These are phyloP conservation scores for Phocides pigmalion DNA, from an alignment of 1,140 invertebrate species.

Conservation along the genomic window DNA sequence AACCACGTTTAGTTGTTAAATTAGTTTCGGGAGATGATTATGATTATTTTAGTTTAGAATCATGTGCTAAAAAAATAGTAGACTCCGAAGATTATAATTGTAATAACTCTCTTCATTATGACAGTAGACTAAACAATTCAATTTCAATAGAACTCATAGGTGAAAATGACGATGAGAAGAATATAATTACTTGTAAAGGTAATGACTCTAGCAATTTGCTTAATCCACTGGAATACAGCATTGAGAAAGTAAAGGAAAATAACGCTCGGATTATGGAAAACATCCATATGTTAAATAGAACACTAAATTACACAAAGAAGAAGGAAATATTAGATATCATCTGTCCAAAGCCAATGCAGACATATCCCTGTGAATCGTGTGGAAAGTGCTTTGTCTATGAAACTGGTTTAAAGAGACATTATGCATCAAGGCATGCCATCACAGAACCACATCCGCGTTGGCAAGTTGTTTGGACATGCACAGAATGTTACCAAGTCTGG, in stretches of 20 bases:
- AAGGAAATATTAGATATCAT: constrained; percentile 67
- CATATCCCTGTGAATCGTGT: constrained; percentile 67
- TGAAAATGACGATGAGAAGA: constrained; percentile 11
- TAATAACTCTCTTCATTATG: constrained; percentile 8
- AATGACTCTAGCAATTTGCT: constrained; percentile 26
- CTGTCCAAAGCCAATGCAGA: constrained; percentile 57
- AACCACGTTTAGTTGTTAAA: constrained; percentile 67
- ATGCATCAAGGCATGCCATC: constrained; percentile 57
- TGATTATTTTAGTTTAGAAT: constrained; percentile 63
- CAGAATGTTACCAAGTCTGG: constrained; percentile 78
- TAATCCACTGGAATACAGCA: constrained; percentile 70
- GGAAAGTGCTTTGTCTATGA: constrained; percentile 77
- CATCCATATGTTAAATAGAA: constrained; percentile 75
- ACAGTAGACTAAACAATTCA: constrained; percentile 8
- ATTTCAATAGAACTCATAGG: not conserved
- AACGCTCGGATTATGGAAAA: constrained; percentile 79
- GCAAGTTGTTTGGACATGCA: constrained; percentile 79
- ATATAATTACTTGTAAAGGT: constrained; percentile 11
- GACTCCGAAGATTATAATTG: constrained; percentile 23
- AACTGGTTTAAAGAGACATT: constrained; percentile 68
- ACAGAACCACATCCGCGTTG: constrained; percentile 60
- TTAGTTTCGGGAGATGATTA: constrained; percentile 55
- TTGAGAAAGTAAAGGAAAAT: constrained; percentile 78
- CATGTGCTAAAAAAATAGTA: constrained; percentile 55
- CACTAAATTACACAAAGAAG: constrained; percentile 73